A percentile compares a stretch with the other conserved stretches of the same genome.
These are phyloP conservation scores for Chlorospingus flavigularis DNA, from an alignment of 2,797 vertebrate species.

Conservation along the genomic window DNA sequence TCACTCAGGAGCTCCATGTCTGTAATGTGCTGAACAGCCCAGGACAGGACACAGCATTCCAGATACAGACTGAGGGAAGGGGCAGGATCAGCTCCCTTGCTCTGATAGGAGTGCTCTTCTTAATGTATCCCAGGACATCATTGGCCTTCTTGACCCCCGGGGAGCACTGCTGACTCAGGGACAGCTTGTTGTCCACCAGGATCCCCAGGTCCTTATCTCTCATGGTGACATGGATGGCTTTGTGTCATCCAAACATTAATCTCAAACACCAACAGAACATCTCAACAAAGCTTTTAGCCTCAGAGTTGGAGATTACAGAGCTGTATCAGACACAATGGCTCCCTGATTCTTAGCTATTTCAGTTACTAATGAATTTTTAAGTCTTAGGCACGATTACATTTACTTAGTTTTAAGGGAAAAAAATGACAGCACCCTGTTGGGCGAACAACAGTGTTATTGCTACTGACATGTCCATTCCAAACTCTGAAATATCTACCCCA, in stretches of 20 bases:
- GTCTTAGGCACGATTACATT: neutral
- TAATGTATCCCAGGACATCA: neutral
- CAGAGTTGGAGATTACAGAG: neutral
- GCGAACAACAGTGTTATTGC: neutral
- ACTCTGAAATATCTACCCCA: neutral
- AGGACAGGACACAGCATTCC: neutral
- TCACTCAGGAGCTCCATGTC: neutral
- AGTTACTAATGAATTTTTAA: neutral
- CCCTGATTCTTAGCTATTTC: neutral
- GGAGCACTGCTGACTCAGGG: neutral
- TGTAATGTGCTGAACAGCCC: neutral
- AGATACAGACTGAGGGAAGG: neutral
- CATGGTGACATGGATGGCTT: neutral
- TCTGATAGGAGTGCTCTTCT: neutral
- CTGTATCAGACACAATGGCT: accelerated
- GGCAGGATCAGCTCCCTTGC: neutral
- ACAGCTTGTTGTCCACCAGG: neutral
- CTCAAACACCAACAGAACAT: neutral
- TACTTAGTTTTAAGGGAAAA: neutral
- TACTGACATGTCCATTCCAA: neutral
- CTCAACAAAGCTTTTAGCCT: neutral
- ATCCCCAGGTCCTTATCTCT: neutral
- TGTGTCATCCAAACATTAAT: neutral
- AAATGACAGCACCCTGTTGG: neutral
- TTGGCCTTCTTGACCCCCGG: neutral